Evolutionary conservation across 2,113 vertebrate genomes (phyloP).

Genomic region (Tursiops truncatus): DNA sequence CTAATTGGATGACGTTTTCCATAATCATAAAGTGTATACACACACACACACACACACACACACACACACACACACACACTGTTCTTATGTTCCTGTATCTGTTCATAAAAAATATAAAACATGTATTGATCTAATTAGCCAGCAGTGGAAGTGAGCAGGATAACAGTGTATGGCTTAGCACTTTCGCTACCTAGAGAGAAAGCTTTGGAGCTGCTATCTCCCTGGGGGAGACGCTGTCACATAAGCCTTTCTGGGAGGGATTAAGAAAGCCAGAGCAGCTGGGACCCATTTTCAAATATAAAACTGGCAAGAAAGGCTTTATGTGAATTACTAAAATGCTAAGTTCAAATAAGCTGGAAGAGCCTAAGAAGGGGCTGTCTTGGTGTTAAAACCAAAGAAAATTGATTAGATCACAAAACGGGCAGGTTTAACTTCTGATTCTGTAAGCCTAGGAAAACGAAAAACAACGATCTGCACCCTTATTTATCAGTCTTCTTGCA

Average conservation of each 20-base stretch:
- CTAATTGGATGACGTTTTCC: not conserved
- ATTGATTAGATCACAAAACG: slow-evolving; percentile 63
- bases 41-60: not conserved
- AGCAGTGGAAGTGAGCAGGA: not conserved
- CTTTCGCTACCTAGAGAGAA: slow-evolving; percentile 7
- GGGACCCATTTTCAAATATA: slow-evolving; percentile 68
- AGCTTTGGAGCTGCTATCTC: not conserved
- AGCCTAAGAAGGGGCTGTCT: slow-evolving; percentile 26
- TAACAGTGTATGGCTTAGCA: not conserved
- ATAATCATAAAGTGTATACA: not conserved
- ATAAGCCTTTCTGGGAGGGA: slow-evolving; percentile 56
- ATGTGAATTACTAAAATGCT: slow-evolving; percentile 57
- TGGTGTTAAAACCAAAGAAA: slow-evolving; percentile 73
- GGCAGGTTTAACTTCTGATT: slow-evolving; percentile 52
- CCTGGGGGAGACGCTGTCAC: slow-evolving; percentile 6
- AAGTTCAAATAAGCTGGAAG: slow-evolving; percentile 46
- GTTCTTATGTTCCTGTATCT: not conserved
- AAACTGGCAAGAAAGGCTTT: slow-evolving; percentile 66
- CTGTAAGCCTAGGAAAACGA: not conserved
- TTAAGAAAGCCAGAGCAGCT: slow-evolving; percentile 74
- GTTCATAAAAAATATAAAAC: slow-evolving; percentile 56
- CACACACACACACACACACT: not conserved
- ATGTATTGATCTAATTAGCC: slow-evolving; percentile 29
- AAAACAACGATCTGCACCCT: slow-evolving; percentile 40
- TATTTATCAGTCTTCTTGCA: not conserved